Evolutionary conservation across 2,797 vertebrate genomes (phyloP).

Genomic region (Pelochelys cantorii): DNA sequence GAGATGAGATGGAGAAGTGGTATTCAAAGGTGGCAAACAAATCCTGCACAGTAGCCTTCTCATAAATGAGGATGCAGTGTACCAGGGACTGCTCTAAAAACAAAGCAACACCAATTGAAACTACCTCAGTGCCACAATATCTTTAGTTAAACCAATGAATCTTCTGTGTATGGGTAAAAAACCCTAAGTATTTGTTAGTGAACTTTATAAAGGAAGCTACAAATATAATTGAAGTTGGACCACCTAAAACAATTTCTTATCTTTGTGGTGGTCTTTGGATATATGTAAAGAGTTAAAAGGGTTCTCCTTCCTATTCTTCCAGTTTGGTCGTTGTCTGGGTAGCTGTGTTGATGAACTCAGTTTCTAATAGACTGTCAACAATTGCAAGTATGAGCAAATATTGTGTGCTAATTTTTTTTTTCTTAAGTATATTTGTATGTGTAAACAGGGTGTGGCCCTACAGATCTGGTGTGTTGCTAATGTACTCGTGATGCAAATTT

Average conservation of each 20-base stretch:
- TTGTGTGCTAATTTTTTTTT: neutral
- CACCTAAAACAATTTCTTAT: neutral
- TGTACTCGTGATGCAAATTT: neutral
- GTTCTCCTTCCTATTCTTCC: rapidly evolving
- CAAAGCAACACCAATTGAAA: neutral
- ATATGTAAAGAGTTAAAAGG: neutral
- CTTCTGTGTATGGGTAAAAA: rapidly evolving
- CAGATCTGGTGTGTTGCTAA: rapidly evolving
- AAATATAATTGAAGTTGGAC: neutral
- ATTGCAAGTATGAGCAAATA: rapidly evolving
- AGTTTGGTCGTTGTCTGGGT: neutral
- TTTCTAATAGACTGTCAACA: neutral
- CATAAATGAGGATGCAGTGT: neutral
- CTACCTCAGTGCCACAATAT: rapidly evolving
- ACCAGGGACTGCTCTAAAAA: neutral
- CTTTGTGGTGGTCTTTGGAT: neutral
- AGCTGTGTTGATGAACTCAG: neutral
- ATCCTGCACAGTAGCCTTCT: neutral
- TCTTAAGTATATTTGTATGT: too few species aligned
- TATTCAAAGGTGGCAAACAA: neutral
- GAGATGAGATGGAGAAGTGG: neutral
- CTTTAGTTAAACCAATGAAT: rapidly evolving
- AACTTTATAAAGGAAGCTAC: neutral
- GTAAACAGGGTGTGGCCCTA: neutral
- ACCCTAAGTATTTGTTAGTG: neutral